Evolutionary conservation across 2,888 invertebrate species (phyloP).

Genomic region (Drosophila vallismaia): DNA sequence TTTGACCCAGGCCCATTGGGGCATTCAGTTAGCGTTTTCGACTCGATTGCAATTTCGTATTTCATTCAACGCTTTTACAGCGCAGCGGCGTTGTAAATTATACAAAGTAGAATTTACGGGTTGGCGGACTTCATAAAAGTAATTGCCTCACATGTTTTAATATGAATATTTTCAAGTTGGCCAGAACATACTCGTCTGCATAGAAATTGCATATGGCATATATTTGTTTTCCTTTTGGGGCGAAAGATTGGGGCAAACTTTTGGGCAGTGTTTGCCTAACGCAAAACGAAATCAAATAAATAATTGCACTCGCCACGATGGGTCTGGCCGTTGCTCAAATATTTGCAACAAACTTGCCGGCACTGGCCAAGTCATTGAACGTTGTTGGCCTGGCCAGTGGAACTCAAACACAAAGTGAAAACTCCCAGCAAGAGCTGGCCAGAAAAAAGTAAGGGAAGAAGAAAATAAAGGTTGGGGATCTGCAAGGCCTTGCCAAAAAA

Average conservation of each 20-base stretch:
- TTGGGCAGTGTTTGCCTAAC: constrained; percentile 45
- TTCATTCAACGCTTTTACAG: constrained; percentile 14
- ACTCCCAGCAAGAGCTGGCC: constrained; percentile 41
- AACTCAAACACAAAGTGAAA: constrained; percentile 64
- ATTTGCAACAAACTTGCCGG: constrained; percentile 76
- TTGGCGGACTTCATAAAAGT: constrained; percentile 56
- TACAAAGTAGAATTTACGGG: constrained; percentile 69
- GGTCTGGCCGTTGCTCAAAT: constrained; percentile 71
- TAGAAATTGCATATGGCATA: constrained; percentile 30
- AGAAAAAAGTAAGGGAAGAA: constrained; percentile 23
- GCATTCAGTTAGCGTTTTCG: constrained; percentile 6
- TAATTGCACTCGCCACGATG: constrained; percentile 68
- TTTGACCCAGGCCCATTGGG: constrained; percentile 20
- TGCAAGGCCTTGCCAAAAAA: constrained; percentile 11
- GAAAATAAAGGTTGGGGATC: constrained; percentile 18
- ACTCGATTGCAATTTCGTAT: constrained; percentile 15
- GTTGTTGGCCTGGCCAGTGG: constrained; percentile 49
- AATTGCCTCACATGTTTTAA: constrained; percentile 59
- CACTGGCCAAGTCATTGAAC: constrained; percentile 74
- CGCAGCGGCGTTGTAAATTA: constrained; percentile 46
- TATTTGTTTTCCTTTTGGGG: constrained; percentile 21
- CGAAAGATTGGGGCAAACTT: constrained; percentile 17
- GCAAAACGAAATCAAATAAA: constrained; percentile 72
- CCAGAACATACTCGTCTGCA: constrained; percentile 27
- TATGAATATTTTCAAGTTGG: constrained; percentile 62